Evolutionary conservation across 2,113 vertebrate genomes (phyloP).

Genomic region (Oreochromis aureus): DNA sequence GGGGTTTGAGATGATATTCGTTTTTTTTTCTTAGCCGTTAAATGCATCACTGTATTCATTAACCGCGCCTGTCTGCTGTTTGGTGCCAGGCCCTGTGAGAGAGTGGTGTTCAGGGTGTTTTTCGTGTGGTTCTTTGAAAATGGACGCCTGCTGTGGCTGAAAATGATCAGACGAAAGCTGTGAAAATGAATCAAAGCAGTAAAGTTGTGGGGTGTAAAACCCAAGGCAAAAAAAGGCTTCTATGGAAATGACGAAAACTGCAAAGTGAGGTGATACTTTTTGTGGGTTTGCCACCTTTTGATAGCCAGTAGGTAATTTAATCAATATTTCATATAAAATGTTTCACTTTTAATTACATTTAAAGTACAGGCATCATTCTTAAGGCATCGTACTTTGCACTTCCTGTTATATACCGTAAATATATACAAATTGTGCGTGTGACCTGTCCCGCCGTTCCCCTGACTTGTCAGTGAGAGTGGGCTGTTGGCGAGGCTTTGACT

Average conservation of each 20-base stretch:
- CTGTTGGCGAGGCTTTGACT: constrained; percentile 56
- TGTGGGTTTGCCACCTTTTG: neutral
- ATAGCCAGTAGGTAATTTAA: neutral
- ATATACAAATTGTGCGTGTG: neutral
- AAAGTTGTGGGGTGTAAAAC: neutral
- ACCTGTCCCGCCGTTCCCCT: neutral
- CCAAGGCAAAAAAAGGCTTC: neutral
- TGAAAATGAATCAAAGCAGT: neutral
- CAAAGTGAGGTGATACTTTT: neutral
- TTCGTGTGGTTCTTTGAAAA: neutral
- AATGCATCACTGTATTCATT: neutral
- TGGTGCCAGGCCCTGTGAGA: neutral
- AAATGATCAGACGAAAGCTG: neutral
- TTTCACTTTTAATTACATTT: neutral
- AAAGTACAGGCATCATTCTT: neutral
- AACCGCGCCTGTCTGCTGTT: neutral
- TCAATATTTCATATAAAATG: neutral
- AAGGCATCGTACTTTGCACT: neutral
- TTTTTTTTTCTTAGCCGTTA: neutral
- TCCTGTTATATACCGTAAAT: neutral
- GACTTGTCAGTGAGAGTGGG: constrained; percentile 44
- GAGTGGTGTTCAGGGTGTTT: neutral
- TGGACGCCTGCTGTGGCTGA: neutral
- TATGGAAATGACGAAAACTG: neutral
- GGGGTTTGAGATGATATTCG: neutral